Evolutionary conservation across 2,888 invertebrate genomes (phyloP), one percentile per base, ranked within the genome.

Genomic region (Latheticus oryzae): DNA sequence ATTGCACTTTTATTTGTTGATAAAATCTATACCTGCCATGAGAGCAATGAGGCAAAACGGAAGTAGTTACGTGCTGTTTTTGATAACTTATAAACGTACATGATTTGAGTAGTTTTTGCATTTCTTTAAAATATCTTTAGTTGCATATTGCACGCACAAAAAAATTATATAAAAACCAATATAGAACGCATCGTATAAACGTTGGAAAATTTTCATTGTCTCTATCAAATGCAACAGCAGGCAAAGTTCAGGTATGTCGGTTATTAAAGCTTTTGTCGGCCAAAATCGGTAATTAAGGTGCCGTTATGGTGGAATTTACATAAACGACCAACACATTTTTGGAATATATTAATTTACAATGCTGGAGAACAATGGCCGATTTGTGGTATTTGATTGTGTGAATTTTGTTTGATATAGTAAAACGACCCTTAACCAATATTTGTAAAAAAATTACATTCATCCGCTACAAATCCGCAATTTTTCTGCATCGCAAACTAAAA

Each of bases 201-300:
- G n/a, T n/a, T n/a, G n/a, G n/a, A n/a, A n/a, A 55, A 55, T 38
- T 58, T 58, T 47, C 48, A 53, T 30, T 51, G 53, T n/a, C n/a
- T n/a, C n/a, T n/a, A n/a, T n/a, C n/a, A n/a, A n/a, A n/a, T 33
- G 13, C 23, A 19, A 45, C 8, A 17, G 33, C 37, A 19, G 53
- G 15, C 48, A 43, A 53, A 58, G 53, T 58, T 58, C 59, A 63
- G 71, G 72, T 72, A 73, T 73, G 71, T 71, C 69, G 71, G 67
- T 72, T 72, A 72, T 73, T 72, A 71, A 70, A 73, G 66, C 70
- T 69, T 72, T 71, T 70, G 72, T 69, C 65, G 66, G 62, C 55
- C 62, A 68, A 68, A 68, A 69, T 71, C 63, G 63, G 67, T 73
- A 73, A 73, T 73, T 71, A 72, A 72, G 73, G 72, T 61, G 64